phyloP scores from a whole-genome alignment of 2,113 vertebrate genomes.

The Triplophysa siluroides region DNA sequence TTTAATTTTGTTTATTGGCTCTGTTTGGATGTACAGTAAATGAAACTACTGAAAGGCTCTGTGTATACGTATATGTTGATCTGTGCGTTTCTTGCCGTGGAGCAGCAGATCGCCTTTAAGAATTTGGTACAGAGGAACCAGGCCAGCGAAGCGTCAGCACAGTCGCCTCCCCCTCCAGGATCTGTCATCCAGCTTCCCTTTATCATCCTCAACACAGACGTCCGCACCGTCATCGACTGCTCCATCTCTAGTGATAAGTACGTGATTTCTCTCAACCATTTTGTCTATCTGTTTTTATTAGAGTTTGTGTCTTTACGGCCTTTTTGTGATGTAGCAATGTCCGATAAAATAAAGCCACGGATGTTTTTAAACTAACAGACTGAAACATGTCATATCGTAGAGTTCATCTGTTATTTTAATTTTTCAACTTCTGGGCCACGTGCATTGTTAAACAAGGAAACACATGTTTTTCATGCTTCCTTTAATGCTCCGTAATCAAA shows the following conservation, averaged over 20 bases:
- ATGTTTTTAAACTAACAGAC: background rate
- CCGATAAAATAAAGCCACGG: background rate
- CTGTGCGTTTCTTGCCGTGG: slow-evolving; percentile 33
- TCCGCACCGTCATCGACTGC: slow-evolving; percentile 86
- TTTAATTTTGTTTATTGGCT: background rate
- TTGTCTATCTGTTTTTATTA: background rate
- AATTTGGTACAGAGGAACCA: slow-evolving; percentile 87
- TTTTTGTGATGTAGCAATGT: background rate
- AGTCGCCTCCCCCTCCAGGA: slow-evolving; percentile 76
- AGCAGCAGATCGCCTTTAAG: slow-evolving; percentile 88
- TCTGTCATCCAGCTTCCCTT: slow-evolving; percentile 86
- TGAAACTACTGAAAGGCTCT: background rate
- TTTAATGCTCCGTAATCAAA: no score
- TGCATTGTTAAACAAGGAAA: no score
- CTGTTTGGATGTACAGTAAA: background rate
- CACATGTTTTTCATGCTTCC: no score
- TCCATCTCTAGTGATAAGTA: slow-evolving; percentile 90
- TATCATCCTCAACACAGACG: slow-evolving; percentile 86
- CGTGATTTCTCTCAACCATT: slow-evolving; percentile 46
- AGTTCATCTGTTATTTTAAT: no score
- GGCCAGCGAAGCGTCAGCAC: slow-evolving; percentile 77
- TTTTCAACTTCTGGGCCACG: no score
- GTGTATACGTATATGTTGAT: slow-evolving; percentile 5
- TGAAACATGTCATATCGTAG: background rate
- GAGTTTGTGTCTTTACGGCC: background rate